Base-by-base conservation (phyloP, 2,113 vertebrate species). In the Orthonyx spaldingii region DNA sequence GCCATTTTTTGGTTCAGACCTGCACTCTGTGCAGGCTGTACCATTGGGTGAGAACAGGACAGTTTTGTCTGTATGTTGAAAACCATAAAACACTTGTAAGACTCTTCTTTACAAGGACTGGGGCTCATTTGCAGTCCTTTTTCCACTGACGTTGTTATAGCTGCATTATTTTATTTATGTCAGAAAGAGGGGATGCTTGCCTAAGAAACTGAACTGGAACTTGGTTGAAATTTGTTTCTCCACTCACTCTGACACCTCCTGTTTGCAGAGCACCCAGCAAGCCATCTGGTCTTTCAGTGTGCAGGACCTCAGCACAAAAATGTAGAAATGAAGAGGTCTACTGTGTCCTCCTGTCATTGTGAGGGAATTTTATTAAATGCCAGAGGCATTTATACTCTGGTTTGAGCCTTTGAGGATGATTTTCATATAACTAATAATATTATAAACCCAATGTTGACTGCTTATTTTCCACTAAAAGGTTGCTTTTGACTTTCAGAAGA, bases 41-140 rank as follows among this genome's bases (percentile, higher is more conserved):
- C 78, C 0, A 0, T 3, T 10, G 9, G n/a, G 9, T 35, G 24
- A 52, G 86, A 55, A 14, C 24, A 41, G 37, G 28, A 11, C 0
- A 0, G 16, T 28, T 84, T 74, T 78, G 17, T 55, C 59, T 41
- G 5, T 19, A 11, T 60, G 60, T 64, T 63, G 10, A 41, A 87
- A 37, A 33, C 20, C 3, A 1, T 37, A 63, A 63, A 23, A 64
- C 1, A 5, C 10, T 56, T 63, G 3, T 42, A 46, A 56, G 30
- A 35, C 22, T 74, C 30, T 78, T 47, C 47, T 30, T 63, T 55
- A 32, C 24, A 41, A 56, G 47, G 47, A 4, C 60, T 59, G 33
- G 55, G 64, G 11, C 18, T 81, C 1, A 0, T 46, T 60, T 2
- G 0, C 11, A 24, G 35, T 75, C 32, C 32, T 37, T 52, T 79